Evolutionary conservation across 2,888 invertebrate species (phyloP), one percentile per base, ranked within the genome.

Genomic region (Siphlonurus alternatus): DNA sequence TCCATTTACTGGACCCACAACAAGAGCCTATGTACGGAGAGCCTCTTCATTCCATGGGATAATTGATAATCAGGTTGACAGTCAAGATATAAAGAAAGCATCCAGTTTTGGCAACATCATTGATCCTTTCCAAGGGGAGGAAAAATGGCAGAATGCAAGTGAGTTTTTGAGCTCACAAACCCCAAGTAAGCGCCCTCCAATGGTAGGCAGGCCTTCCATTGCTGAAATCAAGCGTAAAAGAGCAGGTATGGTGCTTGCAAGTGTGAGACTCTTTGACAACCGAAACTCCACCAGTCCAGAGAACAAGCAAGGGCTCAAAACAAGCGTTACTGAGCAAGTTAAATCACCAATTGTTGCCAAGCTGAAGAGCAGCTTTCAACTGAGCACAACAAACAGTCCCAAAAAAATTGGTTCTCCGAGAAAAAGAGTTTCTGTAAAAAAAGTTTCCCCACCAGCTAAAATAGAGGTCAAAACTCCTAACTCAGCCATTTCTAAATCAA

Each of bases 241-340:
- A 73, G 88, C 87, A 3, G 90, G 89, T 5, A 88, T 88, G 78
- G 89, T 90, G 0, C 76, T 88, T 65, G 88, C 87, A 1, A 89
- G 88, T 76, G 88, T 88, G 0, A 86, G 84, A 72, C 76, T 89
- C 23, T 90, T 89, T 71, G 86, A 89, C n/a, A 56, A 20, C n/a
- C 56, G 19, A 10, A 56, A 5, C 7, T n/a, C 22, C n/a, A 56
- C n/a, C 5, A 56, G 56, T 56, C 56, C 56, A 10, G 22, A 56
- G n/a, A 56, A 56, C 7, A 56, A 22, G 56, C 22, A 5, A 56
- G 20, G 7, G 15, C 38, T 5, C 15, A 5, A 15, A 5, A 38
- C 7, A 38, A 10, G 7, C 5, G 15, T 15, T 38, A 10, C 38
- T 10, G 15, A 5, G 15, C 7, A 38, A 10, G 15, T 38, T 10